phyloP scores from a whole-genome alignment of 2,113 vertebrate genomes.

The Sialia sialis region DNA sequence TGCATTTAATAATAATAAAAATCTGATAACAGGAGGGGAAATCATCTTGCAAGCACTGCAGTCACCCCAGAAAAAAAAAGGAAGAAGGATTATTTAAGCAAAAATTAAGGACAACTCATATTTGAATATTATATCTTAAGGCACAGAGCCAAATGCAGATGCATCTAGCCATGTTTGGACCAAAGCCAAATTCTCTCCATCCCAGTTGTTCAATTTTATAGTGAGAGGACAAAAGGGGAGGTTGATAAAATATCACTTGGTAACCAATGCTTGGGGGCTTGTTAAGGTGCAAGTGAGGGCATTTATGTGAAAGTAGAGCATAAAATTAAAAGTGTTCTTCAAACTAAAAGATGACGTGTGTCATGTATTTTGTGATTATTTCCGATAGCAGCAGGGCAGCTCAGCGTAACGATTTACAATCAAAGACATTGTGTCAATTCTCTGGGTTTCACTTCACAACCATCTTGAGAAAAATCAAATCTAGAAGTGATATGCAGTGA shows the following conservation, averaged over 20 bases:
- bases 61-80: neutral
- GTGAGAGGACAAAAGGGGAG: slow-evolving; percentile 60
- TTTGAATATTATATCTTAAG: slow-evolving; percentile 78
- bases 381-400: neutral
- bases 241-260: slow-evolving; percentile 20
- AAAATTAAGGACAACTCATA: slow-evolving; percentile 75
- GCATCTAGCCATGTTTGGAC: slow-evolving; percentile 69
- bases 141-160: slow-evolving; percentile 72
- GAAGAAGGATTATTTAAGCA: slow-evolving; percentile 69
- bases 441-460: neutral
- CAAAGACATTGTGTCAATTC: neutral
- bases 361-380: neutral
- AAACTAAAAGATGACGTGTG: neutral
- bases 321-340: slow-evolving; percentile 55
- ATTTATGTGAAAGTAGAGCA: slow-evolving; percentile 36
- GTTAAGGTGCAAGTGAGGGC: slow-evolving; percentile 62
- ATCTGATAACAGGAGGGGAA: neutral
- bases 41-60: neutral
- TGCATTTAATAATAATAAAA: neutral
- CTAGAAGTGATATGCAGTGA: neutral
- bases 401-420: neutral
- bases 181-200: slow-evolving; percentile 59
- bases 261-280: slow-evolving; percentile 69
- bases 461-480: slow-evolving; percentile 19
- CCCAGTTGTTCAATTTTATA: slow-evolving; percentile 74